Conservation (phyloP, 2,888 invertebrate species). For the Acleris emargana region DNA sequence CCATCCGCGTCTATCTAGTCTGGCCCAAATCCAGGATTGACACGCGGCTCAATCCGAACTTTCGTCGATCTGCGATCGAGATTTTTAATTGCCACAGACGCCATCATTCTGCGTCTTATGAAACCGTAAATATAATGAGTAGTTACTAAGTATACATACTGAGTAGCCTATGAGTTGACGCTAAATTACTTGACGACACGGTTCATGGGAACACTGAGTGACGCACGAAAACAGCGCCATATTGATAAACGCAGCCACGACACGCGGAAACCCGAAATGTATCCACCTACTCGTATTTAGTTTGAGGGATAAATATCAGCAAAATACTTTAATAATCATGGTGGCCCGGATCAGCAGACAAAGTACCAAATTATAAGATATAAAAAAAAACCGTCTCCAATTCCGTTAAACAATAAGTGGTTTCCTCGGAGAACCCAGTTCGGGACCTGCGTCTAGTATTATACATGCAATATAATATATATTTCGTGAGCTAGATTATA, state of each 20-base stretch:
- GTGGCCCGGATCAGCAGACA: too few relatives aligned
- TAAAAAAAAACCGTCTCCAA: too few relatives aligned
- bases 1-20: slow-evolving; percentile 61
- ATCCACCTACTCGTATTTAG: too few relatives aligned
- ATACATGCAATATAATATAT: too few relatives aligned
- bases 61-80: slow-evolving; percentile 12
- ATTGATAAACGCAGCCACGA: slow-evolving; percentile 42
- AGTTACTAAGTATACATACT: too few relatives aligned
- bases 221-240: slow-evolving; percentile 57
- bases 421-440: too few relatives aligned
- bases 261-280: slow-evolving; percentile 29
- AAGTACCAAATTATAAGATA: too few relatives aligned
- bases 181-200: slow-evolving; percentile 46
- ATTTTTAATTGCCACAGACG: slow-evolving; percentile 39
- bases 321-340: too few relatives aligned
- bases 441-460: too few relatives aligned
- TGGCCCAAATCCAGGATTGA: slow-evolving; percentile 69
- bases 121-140: slow-evolving; percentile 10
- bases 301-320: too few relatives aligned
- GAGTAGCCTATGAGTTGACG: slow-evolving; percentile 37
- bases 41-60: slow-evolving; percentile 41
- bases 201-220: slow-evolving; percentile 46
- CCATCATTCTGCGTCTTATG: slow-evolving; percentile 28
- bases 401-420: too few relatives aligned
- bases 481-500: too few relatives aligned